Conservation (phyloP, 1,140 invertebrate genomes). For the Drosophila quadrilineata region DNA sequence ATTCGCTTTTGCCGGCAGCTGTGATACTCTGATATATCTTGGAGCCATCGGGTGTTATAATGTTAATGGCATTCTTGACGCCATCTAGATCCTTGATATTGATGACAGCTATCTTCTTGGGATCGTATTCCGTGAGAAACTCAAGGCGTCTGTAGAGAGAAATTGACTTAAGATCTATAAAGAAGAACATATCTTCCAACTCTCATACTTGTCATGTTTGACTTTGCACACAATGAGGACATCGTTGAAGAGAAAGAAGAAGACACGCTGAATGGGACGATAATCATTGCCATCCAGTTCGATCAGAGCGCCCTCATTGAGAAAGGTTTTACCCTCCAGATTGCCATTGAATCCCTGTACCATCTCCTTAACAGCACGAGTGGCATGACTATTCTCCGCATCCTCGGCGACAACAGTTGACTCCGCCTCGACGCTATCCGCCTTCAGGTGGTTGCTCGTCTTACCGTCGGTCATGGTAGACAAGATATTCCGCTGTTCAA, state of each 20-base stretch:
- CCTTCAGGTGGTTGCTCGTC: slow-evolving; percentile 87
- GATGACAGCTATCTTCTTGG: slow-evolving; percentile 95
- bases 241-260: slow-evolving; percentile 97
- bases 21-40: slow-evolving; percentile 95
- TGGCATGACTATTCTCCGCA: slow-evolving; percentile 84
- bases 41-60: slow-evolving; percentile 96
- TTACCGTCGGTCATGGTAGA: slow-evolving; percentile 83
- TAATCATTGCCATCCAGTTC: slow-evolving; percentile 95
- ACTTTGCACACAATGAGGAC: slow-evolving; percentile 87
- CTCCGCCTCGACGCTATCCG: slow-evolving; percentile 82
- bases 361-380: slow-evolving; percentile 84
- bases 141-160: slow-evolving; percentile 87
- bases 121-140: slow-evolving; percentile 94
- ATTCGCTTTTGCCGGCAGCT: slow-evolving; percentile 94
- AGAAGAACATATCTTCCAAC: slow-evolving; percentile 16
- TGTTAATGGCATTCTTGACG: slow-evolving; percentile 96
- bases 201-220: slow-evolving; percentile 82
- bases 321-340: slow-evolving; percentile 87
- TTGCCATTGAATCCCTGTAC: slow-evolving; percentile 90
- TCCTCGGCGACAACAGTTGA: slow-evolving; percentile 79
- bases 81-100: slow-evolving; percentile 96
- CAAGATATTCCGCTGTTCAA: slow-evolving; percentile 94
- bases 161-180: background rate
- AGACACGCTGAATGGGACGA: slow-evolving; percentile 91
- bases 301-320: slow-evolving; percentile 94